Percentiles rank a stretch among this genome's conserved stretches.
Conservation (phyloP, 2,888 invertebrate species). For the Trissoscelio sp. region DNA sequence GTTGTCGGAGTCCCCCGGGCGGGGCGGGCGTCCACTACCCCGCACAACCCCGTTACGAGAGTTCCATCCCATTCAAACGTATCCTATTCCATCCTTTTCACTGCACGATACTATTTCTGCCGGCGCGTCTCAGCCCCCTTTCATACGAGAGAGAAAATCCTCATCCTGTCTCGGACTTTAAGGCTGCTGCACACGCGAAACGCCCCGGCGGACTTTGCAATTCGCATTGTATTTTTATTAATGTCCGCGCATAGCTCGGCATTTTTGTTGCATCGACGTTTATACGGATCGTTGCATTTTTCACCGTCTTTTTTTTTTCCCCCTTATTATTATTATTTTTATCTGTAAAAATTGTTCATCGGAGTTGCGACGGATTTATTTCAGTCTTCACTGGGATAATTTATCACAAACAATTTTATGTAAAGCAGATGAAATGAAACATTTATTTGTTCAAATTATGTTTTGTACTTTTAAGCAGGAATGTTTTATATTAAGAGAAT, state of each 20-base stretch:
- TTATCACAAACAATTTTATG: too few species aligned
- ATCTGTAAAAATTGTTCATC: too few species aligned
- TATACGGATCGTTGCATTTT: background rate
- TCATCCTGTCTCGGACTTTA: slow-evolving; percentile 61
- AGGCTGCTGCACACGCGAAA: slow-evolving; percentile 68
- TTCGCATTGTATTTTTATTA: slow-evolving; percentile 61
- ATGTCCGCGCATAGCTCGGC: slow-evolving; percentile 16
- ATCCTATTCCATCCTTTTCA: slow-evolving; percentile 65
- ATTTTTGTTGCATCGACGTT: slow-evolving; percentile 49
- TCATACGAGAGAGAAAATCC: slow-evolving; percentile 48
- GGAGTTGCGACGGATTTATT: too few species aligned
- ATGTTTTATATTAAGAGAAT: too few species aligned
- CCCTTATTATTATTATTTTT: too few species aligned
- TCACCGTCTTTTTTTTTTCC: background rate
- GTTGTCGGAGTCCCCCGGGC: slow-evolving; percentile 48
- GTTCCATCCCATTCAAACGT: slow-evolving; percentile 61
- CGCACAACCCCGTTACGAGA: slow-evolving; percentile 53
- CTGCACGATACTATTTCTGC: slow-evolving; percentile 55
- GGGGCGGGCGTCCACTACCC: slow-evolving; percentile 40
- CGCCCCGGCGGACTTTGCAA: slow-evolving; percentile 55
- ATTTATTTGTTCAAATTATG: too few species aligned
- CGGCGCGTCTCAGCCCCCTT: slow-evolving; percentile 53
- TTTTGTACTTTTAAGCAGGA: too few species aligned
- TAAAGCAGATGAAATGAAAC: too few species aligned
- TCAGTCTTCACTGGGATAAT: too few species aligned